These are phyloP conservation scores for Chaetorhynchus papuensis DNA, from an alignment of 2,113 vertebrate species.

Conservation along the genomic window DNA sequence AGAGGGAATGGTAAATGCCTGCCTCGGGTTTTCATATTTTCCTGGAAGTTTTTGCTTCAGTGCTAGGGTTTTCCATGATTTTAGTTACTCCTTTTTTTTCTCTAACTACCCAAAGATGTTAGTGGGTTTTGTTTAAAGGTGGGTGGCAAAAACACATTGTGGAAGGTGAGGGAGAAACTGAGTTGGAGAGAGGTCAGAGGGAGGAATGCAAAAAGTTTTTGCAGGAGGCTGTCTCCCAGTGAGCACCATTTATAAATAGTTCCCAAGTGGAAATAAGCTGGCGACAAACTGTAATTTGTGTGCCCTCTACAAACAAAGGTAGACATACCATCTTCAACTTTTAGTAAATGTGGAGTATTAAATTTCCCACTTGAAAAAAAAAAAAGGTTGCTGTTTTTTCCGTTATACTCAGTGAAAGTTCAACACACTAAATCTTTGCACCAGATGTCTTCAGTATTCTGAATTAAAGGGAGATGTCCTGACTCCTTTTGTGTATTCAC, in stretches of 20 bases:
- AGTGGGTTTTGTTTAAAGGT: neutral
- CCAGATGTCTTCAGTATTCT: neutral
- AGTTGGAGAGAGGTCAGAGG: neutral
- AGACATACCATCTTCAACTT: neutral
- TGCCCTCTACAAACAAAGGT: neutral
- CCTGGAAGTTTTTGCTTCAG: neutral
- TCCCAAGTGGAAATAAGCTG: neutral
- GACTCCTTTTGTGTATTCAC: neutral
- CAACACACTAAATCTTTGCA: neutral
- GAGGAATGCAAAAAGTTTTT: neutral
- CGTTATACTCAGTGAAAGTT: neutral
- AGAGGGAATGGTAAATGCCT: slow-evolving; percentile 77
- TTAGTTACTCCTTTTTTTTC: neutral
- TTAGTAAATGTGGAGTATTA: neutral
- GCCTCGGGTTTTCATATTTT: neutral
- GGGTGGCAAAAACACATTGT: neutral
- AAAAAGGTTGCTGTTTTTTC: neutral
- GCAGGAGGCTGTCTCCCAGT: neutral
- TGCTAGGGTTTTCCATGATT: neutral
- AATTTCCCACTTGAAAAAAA: neutral
- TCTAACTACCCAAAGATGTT: neutral
- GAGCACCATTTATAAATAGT: neutral
- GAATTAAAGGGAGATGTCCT: neutral
- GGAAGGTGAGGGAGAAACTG: neutral
- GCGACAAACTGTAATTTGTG: neutral